Conservation (phyloP, 2,113 vertebrate species). For the Archocentrus centrarchus region DNA sequence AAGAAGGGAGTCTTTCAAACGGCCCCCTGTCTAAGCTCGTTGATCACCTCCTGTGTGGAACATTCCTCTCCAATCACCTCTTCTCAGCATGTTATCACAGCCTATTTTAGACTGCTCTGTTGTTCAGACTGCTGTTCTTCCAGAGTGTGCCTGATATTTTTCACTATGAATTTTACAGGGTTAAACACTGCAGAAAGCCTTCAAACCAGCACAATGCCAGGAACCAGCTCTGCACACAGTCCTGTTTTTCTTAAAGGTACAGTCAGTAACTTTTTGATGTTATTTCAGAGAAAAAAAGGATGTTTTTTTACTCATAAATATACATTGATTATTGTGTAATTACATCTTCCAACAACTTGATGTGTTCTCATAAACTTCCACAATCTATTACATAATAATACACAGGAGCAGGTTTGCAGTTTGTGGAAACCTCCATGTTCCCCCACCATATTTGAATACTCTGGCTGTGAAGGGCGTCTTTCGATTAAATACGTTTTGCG, state of each 20-base stretch:
- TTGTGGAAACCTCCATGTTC: too few relatives aligned
- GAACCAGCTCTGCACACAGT: neutral
- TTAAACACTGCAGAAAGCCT: neutral
- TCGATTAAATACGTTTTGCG: too few relatives aligned
- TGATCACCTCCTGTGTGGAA: constrained; percentile 26
- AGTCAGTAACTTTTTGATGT: too few relatives aligned
- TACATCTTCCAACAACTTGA: too few relatives aligned
- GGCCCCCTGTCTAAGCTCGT: neutral
- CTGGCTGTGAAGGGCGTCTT: too few relatives aligned
- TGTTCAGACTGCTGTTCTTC: neutral
- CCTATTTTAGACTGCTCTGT: constrained; percentile 55
- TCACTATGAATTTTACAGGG: neutral
- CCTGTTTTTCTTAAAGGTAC: neutral
- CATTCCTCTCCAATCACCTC: constrained; percentile 67
- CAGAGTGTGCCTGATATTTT: neutral
- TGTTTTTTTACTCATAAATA: too few relatives aligned
- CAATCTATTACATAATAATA: too few relatives aligned
- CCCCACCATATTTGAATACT: too few relatives aligned
- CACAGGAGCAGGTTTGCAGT: too few relatives aligned
- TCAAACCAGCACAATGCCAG: neutral
- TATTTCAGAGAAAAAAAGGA: too few relatives aligned
- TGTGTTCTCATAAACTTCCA: too few relatives aligned
- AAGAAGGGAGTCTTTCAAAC: neutral
- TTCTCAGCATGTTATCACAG: constrained; percentile 50
- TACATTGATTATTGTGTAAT: too few relatives aligned